Percentiles rank a stretch among this genome's conserved stretches.
phyloP scores from a whole-genome alignment of 2,113 vertebrate genomes.

The Anarhynchus alexandrinus region DNA sequence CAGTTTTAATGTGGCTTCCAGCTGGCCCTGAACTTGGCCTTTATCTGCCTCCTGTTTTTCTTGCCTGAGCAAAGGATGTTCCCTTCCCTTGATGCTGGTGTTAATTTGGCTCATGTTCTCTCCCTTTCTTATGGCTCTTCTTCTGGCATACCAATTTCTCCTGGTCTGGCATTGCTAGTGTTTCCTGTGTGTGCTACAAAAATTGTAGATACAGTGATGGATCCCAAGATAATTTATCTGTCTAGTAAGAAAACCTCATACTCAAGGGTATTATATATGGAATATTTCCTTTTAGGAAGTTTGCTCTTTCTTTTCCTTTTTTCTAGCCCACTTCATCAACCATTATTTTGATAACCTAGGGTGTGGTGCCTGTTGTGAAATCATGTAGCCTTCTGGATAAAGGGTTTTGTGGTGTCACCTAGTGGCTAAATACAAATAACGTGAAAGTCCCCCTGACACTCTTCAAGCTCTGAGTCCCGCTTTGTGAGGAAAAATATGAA shows the following conservation, averaged over 20 bases:
- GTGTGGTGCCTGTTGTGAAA: background rate
- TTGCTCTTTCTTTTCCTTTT: background rate
- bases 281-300: background rate
- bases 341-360: background rate
- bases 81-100: background rate
- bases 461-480: background rate
- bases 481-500: background rate
- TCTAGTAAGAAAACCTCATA: background rate
- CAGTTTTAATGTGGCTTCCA: background rate
- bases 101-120: background rate
- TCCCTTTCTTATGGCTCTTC: background rate
- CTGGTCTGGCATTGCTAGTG: background rate
- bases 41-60: background rate
- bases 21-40: background rate
- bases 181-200: background rate
- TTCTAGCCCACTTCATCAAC: background rate
- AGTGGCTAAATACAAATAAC: background rate
- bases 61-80: background rate
- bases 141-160: background rate
- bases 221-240: background rate
- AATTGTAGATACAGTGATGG: background rate
- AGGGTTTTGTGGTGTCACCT: conserved; percentile 38
- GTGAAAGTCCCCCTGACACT: background rate
- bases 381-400: background rate
- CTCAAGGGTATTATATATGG: background rate